These are phyloP conservation scores for Coregonus ussuriensis DNA, from an alignment of 2,797 vertebrate genomes.

Conservation along the genomic window DNA sequence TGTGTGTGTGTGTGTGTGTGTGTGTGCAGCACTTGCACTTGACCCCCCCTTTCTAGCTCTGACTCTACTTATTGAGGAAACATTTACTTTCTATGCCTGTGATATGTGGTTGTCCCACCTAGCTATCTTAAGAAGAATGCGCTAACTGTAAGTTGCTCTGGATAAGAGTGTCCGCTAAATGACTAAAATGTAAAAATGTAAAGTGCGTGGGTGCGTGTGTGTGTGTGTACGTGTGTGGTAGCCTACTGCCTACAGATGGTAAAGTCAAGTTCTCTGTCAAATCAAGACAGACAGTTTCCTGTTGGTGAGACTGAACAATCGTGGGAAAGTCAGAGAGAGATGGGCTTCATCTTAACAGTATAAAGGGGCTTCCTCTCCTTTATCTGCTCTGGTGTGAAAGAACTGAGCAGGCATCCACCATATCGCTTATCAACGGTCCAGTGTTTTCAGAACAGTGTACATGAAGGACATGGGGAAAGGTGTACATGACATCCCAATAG, in stretches of 20 bases:
- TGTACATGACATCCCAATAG: too few species aligned
- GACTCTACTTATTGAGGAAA: too few species aligned
- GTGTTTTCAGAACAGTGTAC: background rate
- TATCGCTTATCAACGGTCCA: background rate
- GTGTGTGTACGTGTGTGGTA: background rate
- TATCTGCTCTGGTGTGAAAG: background rate
- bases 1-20: background rate
- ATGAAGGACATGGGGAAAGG: too few species aligned
- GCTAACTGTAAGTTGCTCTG: too few species aligned
- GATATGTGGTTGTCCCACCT: too few species aligned
- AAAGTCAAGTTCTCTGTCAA: background rate
- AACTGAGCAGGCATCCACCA: background rate
- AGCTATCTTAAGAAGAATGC: too few species aligned
- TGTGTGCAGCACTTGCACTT: background rate
- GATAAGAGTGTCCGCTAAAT: too few species aligned
- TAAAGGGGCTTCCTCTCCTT: background rate
- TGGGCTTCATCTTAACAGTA: constrained; percentile 10
- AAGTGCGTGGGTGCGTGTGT: too few species aligned
- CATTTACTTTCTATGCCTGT: too few species aligned
- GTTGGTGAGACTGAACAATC: constrained; percentile 11
- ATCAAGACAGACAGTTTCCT: constrained; percentile 8
- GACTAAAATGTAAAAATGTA: too few species aligned
- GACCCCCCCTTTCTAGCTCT: too few species aligned
- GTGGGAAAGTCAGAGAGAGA: constrained; percentile 20
- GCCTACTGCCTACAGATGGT: constrained; percentile 10